These are phyloP conservation scores for Drosophila greeni DNA, from an alignment of 2,888 invertebrate genomes.

Conservation along the genomic window DNA sequence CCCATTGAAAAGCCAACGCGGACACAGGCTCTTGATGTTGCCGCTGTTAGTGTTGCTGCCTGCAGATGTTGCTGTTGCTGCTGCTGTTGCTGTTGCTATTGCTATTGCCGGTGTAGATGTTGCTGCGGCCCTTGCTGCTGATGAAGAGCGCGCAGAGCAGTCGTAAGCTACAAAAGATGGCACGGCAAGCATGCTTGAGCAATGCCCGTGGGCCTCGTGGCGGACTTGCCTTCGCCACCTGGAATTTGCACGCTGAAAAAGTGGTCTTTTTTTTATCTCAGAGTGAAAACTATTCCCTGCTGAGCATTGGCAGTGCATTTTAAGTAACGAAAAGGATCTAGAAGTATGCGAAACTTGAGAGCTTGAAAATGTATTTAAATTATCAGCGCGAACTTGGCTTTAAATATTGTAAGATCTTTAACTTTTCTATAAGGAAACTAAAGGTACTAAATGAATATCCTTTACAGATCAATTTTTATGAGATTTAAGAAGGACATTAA, in stretches of 20 bases:
- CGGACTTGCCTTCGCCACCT: conserved; percentile 32
- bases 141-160: conserved; percentile 67
- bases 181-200: conserved; percentile 67
- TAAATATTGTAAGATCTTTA: background rate
- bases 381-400: background rate
- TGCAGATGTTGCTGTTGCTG: conserved; percentile 14
- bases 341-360: background rate
- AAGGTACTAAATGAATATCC: background rate
- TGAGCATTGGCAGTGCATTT: background rate
- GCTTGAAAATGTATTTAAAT: background rate
- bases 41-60: conserved; percentile 17
- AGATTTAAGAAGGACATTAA: too few relatives aligned
- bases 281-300: background rate
- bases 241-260: conserved; percentile 14
- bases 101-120: conserved; percentile 15
- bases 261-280: background rate
- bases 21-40: conserved; percentile 27
- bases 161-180: conserved; percentile 52
- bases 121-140: conserved; percentile 37
- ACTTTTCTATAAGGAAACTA: background rate
- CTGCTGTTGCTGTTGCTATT: conserved; percentile 1
- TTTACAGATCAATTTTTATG: background rate
- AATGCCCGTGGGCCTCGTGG: conserved; percentile 61
- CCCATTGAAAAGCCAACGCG: conserved; percentile 51
- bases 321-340: too few relatives aligned